Base-by-base conservation (phyloP, 2,888 invertebrate species). In the Colostygia pectinataria region DNA sequence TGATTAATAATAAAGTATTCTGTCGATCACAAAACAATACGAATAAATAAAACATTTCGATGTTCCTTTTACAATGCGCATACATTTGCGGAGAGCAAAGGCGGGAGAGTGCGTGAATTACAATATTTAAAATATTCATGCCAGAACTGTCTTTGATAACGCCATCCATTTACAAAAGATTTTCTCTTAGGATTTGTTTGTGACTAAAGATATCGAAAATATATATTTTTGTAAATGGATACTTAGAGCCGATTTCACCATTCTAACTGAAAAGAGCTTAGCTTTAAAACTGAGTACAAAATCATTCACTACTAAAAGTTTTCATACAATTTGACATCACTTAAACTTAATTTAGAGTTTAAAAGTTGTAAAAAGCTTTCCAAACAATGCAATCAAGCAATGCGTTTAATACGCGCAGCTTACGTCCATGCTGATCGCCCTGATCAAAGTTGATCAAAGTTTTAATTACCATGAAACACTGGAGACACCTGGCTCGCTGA, bases 391-490 rank as follows among this genome's bases (percentile, higher is more conserved):
- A n/a, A n/a, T n/a, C n/a, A n/a, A n/a, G n/a, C n/a, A n/a, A n/a
- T n/a, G n/a, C n/a, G n/a, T n/a, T n/a, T n/a, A n/a, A n/a, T n/a
- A n/a, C n/a, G n/a, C n/a, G n/a, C n/a, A n/a, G n/a, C n/a, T n/a
- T n/a, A n/a, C n/a, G n/a, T n/a, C n/a, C n/a, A n/a, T n/a, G n/a
- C n/a, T n/a, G n/a, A n/a, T n/a, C n/a, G n/a, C n/a, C n/a, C n/a
- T n/a, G n/a, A n/a, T n/a, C n/a, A n/a, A n/a, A n/a, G n/a, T n/a
- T 15, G 1, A 53, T 47, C 27, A 49, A 70, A 66, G 58, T 66
- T 68, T 61, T 68, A 70, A 71, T 68, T 65, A 62, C 53, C 53
- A 54, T 63, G 61, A 66, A 61, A 60, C 53, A 63, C 49, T 58
- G 61, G 57, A 55, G 38, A 52, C 70, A 72, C 66, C 71, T 71